phyloP scores from a whole-genome alignment of 1,140 invertebrate genomes.

The Nixonia krombeini region DNA sequence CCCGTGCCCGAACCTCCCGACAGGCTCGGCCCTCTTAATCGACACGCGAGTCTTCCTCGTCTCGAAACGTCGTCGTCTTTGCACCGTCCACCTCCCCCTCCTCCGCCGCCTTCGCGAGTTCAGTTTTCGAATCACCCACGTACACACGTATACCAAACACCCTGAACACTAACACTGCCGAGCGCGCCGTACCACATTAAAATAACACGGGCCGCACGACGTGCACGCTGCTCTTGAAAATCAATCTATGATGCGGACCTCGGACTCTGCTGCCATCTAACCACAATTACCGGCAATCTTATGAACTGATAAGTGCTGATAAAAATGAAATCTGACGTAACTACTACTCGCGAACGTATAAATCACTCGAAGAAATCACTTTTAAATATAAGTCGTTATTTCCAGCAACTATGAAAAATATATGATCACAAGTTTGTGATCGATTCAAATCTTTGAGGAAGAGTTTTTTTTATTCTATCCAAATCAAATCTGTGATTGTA shows the following conservation, averaged over 20 bases:
- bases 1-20: slow-evolving; percentile 57
- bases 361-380: no score
- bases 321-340: no score
- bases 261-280: slow-evolving; percentile 58
- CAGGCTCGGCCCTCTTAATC: slow-evolving; percentile 38
- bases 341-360: no score
- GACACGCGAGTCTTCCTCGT: slow-evolving; percentile 26
- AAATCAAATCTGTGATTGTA: no score
- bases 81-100: slow-evolving; percentile 28
- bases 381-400: no score
- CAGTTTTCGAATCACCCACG: slow-evolving; percentile 52
- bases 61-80: slow-evolving; percentile 31
- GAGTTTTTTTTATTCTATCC: no score
- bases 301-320: not conserved
- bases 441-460: no score
- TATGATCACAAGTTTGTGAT: no score
- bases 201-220: slow-evolving; percentile 65
- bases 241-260: slow-evolving; percentile 70
- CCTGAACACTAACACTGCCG: no score
- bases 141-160: slow-evolving; percentile 45
- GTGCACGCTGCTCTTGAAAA: slow-evolving; percentile 67
- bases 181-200: slow-evolving; percentile 64
- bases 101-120: slow-evolving; percentile 31
- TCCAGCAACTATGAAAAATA: no score
- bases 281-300: not conserved